phyloP scores from a whole-genome alignment of 2,797 vertebrate genomes.

The Atherinosoma microstoma region DNA sequence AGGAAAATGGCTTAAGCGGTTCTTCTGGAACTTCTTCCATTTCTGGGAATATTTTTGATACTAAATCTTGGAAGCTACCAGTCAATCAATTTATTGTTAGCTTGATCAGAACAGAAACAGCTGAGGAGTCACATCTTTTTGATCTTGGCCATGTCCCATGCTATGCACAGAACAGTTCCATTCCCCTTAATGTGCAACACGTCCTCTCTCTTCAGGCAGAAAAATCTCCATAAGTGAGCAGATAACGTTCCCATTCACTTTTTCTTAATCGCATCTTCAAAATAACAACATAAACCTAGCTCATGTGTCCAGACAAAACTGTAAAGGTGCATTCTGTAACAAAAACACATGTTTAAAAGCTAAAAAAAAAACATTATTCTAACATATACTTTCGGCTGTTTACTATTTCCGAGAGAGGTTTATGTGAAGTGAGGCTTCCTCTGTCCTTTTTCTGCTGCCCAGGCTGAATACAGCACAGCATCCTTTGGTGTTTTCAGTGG shows the following conservation, averaged over 20 bases:
- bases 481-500: constrained; percentile 49
- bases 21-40: not conserved
- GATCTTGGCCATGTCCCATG: too few relatives aligned
- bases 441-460: not conserved
- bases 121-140: not conserved
- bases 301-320: not conserved
- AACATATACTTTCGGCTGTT: not conserved
- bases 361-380: not conserved
- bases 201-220: too few relatives aligned
- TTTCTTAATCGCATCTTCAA: not conserved
- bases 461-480: constrained; percentile 26
- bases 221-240: not conserved
- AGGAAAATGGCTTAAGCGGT: not conserved
- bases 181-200: too few relatives aligned
- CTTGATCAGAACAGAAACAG: not conserved
- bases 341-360: not conserved
- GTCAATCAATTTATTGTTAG: not conserved
- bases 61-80: not conserved
- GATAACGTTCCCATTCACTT: too few relatives aligned
- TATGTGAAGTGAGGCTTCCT: constrained; percentile 37
- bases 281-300: not conserved
- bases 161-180: too few relatives aligned
- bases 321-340: not conserved
- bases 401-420: constrained; percentile 28
- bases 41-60: not conserved